Evolutionary conservation across 2,888 invertebrate species (phyloP), one percentile per base, ranked within the genome.

Genomic region (Volucella zonaria): DNA sequence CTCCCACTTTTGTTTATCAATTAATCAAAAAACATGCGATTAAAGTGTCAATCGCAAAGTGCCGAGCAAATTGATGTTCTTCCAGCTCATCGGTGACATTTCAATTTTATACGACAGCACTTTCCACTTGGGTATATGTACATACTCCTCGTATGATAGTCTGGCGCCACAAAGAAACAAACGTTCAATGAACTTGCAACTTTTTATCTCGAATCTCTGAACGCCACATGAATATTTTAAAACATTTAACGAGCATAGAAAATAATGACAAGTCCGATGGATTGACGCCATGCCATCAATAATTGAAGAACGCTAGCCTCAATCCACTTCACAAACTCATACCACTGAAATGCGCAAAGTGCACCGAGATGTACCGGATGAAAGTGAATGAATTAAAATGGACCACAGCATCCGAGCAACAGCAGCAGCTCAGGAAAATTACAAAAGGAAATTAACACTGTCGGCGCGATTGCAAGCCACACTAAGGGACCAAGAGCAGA

Each of bases 361-460:
- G 67, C 75, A 58, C 6, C 47, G 43, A 62, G 38, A 52, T 73
- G 75, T 47, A 59, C n/a, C 23, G 52, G 52, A 78, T 66, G 45
- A 64, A 67, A 59, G 75, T 71, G 83, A 76, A 56, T 76, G 83
- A 80, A 85, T 80, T 85, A 71, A 85, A 85, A 71, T 67, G 66
- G 80, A 80, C 83, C 83, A 71, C 75, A 76, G 43, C 71, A 43
- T 45, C 75, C 80, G 76, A 76, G 61, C 31, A 31, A 31, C 31
- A 31, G 31, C 31, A 79, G 71, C 71, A 14, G 75, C 75, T 71
- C 61, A 71, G 71, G 58, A 76, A 80, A 67, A 80, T 80, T 74
- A 62, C 56, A 40, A 78, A 78, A 82, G 78, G 78, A 78, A 78
- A 85, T 85, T 85, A 85, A 85, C 80, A 77, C 81, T 79, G 73